Base-by-base conservation (phyloP, 2,797 vertebrate genomes). In the Leptodactylus fallax region DNA sequence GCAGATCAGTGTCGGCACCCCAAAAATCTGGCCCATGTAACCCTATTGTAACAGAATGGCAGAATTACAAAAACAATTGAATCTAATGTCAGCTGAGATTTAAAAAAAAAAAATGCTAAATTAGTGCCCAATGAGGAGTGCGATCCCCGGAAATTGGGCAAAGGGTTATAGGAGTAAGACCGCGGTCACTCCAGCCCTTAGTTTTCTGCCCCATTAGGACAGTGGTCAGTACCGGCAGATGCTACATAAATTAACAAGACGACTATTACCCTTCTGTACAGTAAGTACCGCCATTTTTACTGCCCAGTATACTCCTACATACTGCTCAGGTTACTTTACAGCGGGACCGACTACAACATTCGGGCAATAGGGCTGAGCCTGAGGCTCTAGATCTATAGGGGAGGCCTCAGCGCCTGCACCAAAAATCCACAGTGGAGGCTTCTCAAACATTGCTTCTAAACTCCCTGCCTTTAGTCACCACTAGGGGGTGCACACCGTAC, bases 1-100 rank as follows among this genome's bases (percentile, higher is more conserved):
- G 63, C 0, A 21, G n/a, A 0, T 25, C 0, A 4, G 23, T 1
- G 3, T 0, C 11, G 14, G 1, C 2, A 23, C 10, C 63, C 23
- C 2, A 25, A 6, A 67, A 67, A 4, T 10, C 9, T 25, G 6
- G 23, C 12, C 11, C 63, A 67, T 67, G 63, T 67, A 6, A 25
- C 63, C 63, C 25, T 12, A 8, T 16, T 11, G 16, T 19, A 45
- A 17, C 8, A 72, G 2, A 47, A 21, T 49, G 21, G 21, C 49
- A 14, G 21, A 21, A 23, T 77, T 53, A 23, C 47, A 23, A 21
- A 6, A n/a, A 77, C n/a, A 21, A 49, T n/a, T 69, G 7, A n/a
- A n/a, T n/a, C n/a, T n/a, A n/a, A n/a, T 11, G 1, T 47, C 49
- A 49, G 1, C 16, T n/a, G n/a, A n/a, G 19, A 74, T 45, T 17